Evolutionary conservation across 2,888 invertebrate genomes (phyloP), one percentile per base, ranked within the genome.

Genomic region (Eilema griseolum): DNA sequence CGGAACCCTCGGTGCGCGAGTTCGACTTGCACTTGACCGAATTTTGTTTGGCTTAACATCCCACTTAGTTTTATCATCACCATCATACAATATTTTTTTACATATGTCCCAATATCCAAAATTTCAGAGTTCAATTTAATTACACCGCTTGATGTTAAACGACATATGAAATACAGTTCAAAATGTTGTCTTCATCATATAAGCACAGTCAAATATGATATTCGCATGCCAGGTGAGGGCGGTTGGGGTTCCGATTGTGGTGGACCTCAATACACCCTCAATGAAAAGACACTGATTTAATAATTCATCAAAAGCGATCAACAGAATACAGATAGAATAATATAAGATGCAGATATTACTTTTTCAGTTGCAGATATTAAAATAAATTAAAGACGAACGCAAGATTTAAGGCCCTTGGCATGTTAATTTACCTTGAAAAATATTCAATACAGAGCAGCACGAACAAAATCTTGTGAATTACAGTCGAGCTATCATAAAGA

Each of bases 401-500:
- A 62, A 72, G 76, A 66, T 76, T 78, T 72, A 75, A 75, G 69
- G 56, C 74, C 65, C 64, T 60, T 63, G 66, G 23, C 72, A 70
- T 59, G 12, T 59, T 72, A 77, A 77, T 70, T 78, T 71, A 76
- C 66, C 73, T 74, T 71, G 61, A 78, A 74, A 76, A 81, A 73
- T 73, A 82, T 79, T 73, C 71, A 72, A 76, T 81, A 80, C 72
- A 74, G 70, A 77, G 71, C 74, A 74, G 66, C 73, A 74, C 69
- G 74, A 77, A 74, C 61, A 66, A 70, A 72, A 79, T 74, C 72
- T 72, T 76, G 76, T 74, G 77, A 75, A 76, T 83, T 77, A 78
- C 80, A 82, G 76, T 33, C 56, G 74, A 71, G 73, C 61, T 72
- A 81, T 83, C 88, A 83, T 86, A 88, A 89, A 89, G 78, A 88